Base-by-base conservation (phyloP, 2,113 vertebrate genomes). In the Odontophorus gujanensis region DNA sequence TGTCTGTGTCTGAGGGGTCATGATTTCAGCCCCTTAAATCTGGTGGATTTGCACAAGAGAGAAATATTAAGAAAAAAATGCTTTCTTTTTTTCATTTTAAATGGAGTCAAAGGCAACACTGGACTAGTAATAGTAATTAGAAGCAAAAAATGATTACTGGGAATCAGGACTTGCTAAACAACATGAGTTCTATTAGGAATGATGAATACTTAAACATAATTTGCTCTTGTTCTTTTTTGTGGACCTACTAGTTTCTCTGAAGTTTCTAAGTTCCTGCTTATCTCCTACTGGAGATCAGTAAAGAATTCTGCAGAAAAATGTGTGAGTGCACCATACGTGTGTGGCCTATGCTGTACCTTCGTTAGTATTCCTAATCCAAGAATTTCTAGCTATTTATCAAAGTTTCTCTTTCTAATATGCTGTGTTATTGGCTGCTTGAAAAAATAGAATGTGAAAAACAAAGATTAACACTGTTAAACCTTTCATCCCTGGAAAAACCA, bases 351-450 rank as follows among this genome's bases (percentile, higher is more conserved):
- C 32, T 38, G 36, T 57, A 87, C 4, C 2, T 30, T 74, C 75
- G 68, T 66, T 48, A 20, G 9, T 89, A 62, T 67, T 92, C 89
- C 57, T 22, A 42, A 65, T 57, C 24, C 73, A 75, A 72, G 16
- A 63, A 47, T 68, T 87, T 88, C 11, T 20, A 42, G 21, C 68
- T 57, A 76, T 74, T 47, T 72, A 7, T 67, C 94, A 18, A 63
- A 63, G 62, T 79, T 71, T n/a, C 24, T 81, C 11, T n/a, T 86
- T 78, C 81, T 58, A 67, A 42, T 50, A 59, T 32, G 10, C 32
- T 59, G 83, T 22, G 12, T 81, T 89, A 48, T n/a, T 77, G 74
- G 25, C 42, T 66, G 48, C 66, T 95, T 78, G 81, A 92, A 89
- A 81, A 92, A 91, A 75, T 66, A 78, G 62, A 43, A 34, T 83